Evolutionary conservation across 2,113 vertebrate genomes (phyloP), one percentile per base, ranked within the genome.

Genomic region (Psettodes erumei): DNA sequence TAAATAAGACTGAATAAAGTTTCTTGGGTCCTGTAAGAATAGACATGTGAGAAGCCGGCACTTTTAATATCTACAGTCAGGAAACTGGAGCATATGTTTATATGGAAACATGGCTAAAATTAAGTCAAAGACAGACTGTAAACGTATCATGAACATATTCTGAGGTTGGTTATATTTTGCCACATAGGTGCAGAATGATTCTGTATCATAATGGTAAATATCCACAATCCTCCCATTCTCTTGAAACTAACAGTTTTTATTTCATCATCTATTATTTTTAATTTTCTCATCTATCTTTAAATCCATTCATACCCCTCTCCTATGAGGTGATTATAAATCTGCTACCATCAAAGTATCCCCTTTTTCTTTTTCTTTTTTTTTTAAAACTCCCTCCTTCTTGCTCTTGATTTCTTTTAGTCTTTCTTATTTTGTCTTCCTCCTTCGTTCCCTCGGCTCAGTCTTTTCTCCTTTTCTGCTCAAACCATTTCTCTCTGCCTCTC

Each of bases 281-380:
- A 47, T 43, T 47, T 19, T 53, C 8, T 30, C 13, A 3, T 62
- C 32, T 37, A 25, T 67, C 30, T 23, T 63, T 45, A 60, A 67
- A 42, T 66, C 43, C 7, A 5, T 21, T 51, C 58, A 27, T 40
- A 21, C n/a, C 25, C 43, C 13, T 12, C 2, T 53, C 43, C 59
- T 35, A 58, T 19, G 10, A 81, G 75, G 60, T 83, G 71, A 86
- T 87, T 38, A 74, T 79, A 42, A 58, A 64, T 80, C 56, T 64
- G 75, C 48, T 81, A 60, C 60, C 47, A 75, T 80, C 47, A 85
- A 84, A 73, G 33, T 53, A 23, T 51, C 33, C 21, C 12, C 10
- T 48, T 79, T 55, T 68, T 47, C 61, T 54, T 37, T 18, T 13
- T 40, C 32, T 42, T 37, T 55, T 68, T 23, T 28, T 45, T 48